phyloP scores from a whole-genome alignment of 2,113 vertebrate species.

The Amphilophus citrinellus region DNA sequence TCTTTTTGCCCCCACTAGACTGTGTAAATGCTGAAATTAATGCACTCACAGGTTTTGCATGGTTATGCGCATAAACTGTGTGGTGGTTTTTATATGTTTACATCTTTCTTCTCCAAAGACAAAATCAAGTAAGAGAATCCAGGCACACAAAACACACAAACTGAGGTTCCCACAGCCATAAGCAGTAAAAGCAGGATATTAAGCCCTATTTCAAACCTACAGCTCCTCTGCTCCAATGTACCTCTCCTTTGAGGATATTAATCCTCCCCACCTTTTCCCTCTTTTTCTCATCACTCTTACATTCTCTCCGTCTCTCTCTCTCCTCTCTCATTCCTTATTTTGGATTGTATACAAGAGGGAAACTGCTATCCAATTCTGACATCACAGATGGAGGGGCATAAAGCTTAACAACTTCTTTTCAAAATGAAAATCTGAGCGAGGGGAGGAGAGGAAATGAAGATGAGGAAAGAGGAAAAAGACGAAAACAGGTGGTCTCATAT shows the following conservation, averaged over 20 bases:
- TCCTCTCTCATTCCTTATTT: conserved; percentile 22
- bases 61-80: conserved; percentile 19
- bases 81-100: conserved; percentile 42
- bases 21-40: conserved; percentile 10
- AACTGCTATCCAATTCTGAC: conserved; percentile 48
- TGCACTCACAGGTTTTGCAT: not conserved
- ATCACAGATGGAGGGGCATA: conserved; percentile 46
- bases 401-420: conserved; percentile 53
- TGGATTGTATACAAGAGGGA: conserved; percentile 48
- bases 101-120: conserved; percentile 41
- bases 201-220: conserved; percentile 75
- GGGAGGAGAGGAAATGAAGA: conserved; percentile 20
- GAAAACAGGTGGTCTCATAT: conserved; percentile 42
- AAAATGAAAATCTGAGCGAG: conserved; percentile 35
- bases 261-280: conserved; percentile 45
- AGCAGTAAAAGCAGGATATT: conserved; percentile 72
- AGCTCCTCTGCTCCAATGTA: conserved; percentile 66
- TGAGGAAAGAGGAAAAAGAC: conserved; percentile 22
- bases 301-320: not conserved
- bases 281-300: conserved; percentile 14
- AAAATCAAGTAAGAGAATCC: conserved; percentile 42
- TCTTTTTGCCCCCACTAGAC: not conserved
- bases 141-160: conserved; percentile 19
- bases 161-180: conserved; percentile 40
- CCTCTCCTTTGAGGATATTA: conserved; percentile 67